Percentiles rank a stretch among this genome's conserved stretches.
Conservation (phyloP, 2,888 invertebrate genomes). For the Deilephila elpenor region DNA sequence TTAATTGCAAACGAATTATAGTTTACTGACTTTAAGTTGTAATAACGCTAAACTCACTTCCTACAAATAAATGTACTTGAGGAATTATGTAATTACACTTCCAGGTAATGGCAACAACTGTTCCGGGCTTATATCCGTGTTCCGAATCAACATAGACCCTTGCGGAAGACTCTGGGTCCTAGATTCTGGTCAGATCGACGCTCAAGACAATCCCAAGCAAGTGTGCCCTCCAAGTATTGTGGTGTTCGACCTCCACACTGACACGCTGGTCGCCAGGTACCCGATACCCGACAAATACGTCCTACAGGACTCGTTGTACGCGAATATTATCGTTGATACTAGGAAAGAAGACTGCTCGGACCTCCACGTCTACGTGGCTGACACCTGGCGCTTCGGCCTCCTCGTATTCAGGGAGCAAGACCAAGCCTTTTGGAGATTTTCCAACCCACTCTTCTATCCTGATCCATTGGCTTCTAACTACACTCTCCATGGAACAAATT, state of each 20-base stretch:
- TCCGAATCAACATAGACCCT: slow-evolving; percentile 89
- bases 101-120: slow-evolving; percentile 78
- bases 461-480: slow-evolving; percentile 90
- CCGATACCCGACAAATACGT: slow-evolving; percentile 87
- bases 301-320: slow-evolving; percentile 87
- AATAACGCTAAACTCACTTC: background rate
- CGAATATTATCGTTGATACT: slow-evolving; percentile 88
- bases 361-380: slow-evolving; percentile 87
- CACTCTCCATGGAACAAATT: slow-evolving; percentile 89
- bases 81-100: slow-evolving; percentile 1
- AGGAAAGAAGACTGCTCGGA: slow-evolving; percentile 85
- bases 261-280: slow-evolving; percentile 86
- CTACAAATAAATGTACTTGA: slow-evolving; percentile 11
- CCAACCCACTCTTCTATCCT: slow-evolving; percentile 88
- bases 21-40: background rate
- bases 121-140: slow-evolving; percentile 89
- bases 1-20: background rate
- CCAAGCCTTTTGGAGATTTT: slow-evolving; percentile 86
- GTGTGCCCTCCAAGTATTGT: slow-evolving; percentile 90
- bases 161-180: slow-evolving; percentile 92
- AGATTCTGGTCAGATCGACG: slow-evolving; percentile 91
- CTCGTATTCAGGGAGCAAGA: slow-evolving; percentile 86
- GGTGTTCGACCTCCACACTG: slow-evolving; percentile 88
- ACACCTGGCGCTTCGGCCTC: slow-evolving; percentile 88
- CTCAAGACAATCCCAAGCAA: slow-evolving; percentile 86